Evolutionary conservation across 2,113 vertebrate genomes (phyloP).

Genomic region (Pao palembangensis): DNA sequence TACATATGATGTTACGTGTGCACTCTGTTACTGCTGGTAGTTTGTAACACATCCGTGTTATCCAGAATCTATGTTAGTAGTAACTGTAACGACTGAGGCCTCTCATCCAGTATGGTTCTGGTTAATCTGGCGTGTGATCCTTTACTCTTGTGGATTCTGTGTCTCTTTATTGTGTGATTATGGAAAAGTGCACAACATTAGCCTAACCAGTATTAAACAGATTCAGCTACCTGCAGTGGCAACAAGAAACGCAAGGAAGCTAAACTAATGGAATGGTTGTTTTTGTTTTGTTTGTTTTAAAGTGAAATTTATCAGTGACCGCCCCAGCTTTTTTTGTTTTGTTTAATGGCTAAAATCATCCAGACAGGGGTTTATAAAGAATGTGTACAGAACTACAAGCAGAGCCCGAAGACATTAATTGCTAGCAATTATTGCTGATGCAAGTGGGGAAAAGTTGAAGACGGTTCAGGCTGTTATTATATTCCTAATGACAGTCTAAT

Average conservation of each 20-base stretch:
- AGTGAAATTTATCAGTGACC: neutral
- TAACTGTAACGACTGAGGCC: constrained; percentile 13
- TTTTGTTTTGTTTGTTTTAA: constrained; percentile 11
- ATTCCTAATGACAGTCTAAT: constrained; percentile 13
- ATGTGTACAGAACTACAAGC: constrained; percentile 20
- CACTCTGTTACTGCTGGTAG: constrained; percentile 44
- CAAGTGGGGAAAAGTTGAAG: constrained; percentile 32
- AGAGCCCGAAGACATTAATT: constrained; percentile 25
- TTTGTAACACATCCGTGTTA: constrained; percentile 59
- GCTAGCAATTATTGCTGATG: constrained; percentile 29
- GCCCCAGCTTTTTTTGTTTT: neutral
- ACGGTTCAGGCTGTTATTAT: constrained; percentile 20
- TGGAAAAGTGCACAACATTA: constrained; percentile 39
- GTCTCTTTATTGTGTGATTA: constrained; percentile 39
- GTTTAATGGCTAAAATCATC: neutral
- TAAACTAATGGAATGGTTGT: constrained; percentile 4
- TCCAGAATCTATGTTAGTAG: constrained; percentile 42
- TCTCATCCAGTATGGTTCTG: constrained; percentile 36
- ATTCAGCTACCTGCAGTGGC: too few species aligned
- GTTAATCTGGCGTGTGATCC: constrained; percentile 36
- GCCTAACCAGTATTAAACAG: constrained; percentile 17
- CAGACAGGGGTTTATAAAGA: constrained; percentile 5
- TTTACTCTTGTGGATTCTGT: constrained; percentile 17
- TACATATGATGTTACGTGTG: constrained; percentile 45
- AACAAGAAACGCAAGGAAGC: neutral